Base-by-base conservation (phyloP, 2,797 vertebrate genomes). In the Ctenopoma multispine region DNA sequence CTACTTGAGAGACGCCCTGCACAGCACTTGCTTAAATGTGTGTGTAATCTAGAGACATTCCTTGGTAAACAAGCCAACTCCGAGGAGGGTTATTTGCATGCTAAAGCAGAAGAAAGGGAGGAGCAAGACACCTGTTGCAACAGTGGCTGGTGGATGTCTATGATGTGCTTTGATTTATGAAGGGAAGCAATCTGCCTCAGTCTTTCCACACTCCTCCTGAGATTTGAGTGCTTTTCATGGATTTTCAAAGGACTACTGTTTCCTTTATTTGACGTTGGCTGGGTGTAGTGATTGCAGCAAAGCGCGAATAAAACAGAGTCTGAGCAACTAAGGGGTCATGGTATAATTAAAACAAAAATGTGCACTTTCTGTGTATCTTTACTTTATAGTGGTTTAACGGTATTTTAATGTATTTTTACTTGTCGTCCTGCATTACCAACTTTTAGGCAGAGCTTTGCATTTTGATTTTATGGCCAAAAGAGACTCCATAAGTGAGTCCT, bases 71-170 rank as follows among this genome's bases (percentile, higher is more conserved):
- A 90, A 75, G 68, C 62, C 23, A 5, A 29, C 48, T 69, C 70
- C 2, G 60, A 62, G 63, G 63, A 69, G 62, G 57, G 31, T 68
- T 73, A 84, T 91, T 87, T 86, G 85, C 90, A 89, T 82, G 72
- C 73, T 59, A 66, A 80, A 80, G 73, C 27, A 56, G 40, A 55
- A 63, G 67, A 80, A 69, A 72, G 49, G 70, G 63, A 64, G 76
- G 83, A 72, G 85, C 21, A n/a, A 66, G 60, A 65, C 77, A 91
- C 84, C 65, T 91, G 90, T 89, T 89, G 85, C 58, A 72, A 41
- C 43, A 66, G 78, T 23, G 75, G 69, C 75, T 74, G 70, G 12
- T 54, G 79, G 58, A 73, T 71, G 72, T 47, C 68, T 68, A 14
- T 57, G 81, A 87, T 77, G 69, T 18, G 5, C 75, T 89, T 88